A percentile compares a stretch with the other conserved stretches of the same genome.
Conservation (phyloP, 2,797 vertebrate species). For the Chiroxiphia lanceolata region DNA sequence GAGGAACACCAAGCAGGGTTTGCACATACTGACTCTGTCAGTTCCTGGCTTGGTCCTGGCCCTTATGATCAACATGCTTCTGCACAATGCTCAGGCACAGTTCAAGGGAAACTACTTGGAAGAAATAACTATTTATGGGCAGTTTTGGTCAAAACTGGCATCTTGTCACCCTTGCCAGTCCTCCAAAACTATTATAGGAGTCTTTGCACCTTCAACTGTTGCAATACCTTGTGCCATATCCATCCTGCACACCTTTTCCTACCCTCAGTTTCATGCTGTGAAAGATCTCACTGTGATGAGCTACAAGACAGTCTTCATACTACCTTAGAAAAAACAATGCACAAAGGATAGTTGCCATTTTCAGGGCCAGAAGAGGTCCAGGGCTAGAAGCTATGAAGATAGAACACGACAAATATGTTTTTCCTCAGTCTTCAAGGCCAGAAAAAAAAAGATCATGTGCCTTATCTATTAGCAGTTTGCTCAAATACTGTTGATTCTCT, state of each 20-base stretch:
- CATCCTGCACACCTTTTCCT: neutral
- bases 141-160: neutral
- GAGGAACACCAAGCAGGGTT: neutral
- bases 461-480: neutral
- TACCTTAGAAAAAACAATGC: neutral
- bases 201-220: neutral
- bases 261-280: neutral
- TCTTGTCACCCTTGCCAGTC: neutral
- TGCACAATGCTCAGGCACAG: neutral
- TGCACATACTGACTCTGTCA: neutral
- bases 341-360: neutral
- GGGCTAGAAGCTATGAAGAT: neutral
- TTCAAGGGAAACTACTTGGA: neutral
- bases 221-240: neutral
- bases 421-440: neutral
- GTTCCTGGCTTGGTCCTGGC: neutral
- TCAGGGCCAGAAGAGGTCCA: neutral
- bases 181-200: neutral
- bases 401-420: neutral
- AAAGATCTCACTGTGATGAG: neutral
- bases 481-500: neutral
- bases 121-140: neutral
- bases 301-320: neutral
- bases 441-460: neutral
- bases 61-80: neutral